Evolutionary conservation across 2,888 invertebrate genomes (phyloP), one percentile per base, ranked within the genome.

Genomic region (Mythimna lalbum): DNA sequence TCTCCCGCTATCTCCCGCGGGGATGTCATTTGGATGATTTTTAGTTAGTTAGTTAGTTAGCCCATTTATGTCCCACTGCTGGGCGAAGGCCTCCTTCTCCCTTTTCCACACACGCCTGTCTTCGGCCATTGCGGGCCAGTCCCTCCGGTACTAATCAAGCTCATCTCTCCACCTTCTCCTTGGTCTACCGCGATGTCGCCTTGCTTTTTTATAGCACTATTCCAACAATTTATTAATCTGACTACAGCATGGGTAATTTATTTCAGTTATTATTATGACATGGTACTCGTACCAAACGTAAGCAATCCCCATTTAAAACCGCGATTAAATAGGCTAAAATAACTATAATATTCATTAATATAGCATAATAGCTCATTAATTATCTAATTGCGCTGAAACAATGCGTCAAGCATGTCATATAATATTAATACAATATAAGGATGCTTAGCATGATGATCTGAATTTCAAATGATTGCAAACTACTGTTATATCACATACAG

Each of bases 341-440:
- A 47, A 49, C 14, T 33, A 59, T n/a, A 12, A 57, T 52, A 27
- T 10, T 33, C n/a, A 36, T 47, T 10, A 55, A 19, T n/a, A 1
- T 5, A 43, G 9, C 14, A 31, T 39, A 50, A 57, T 33, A 21
- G 17, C 12, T n/a, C 43, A 57, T 65, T 12, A 52, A 19, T 59
- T 67, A 31, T 7, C 14, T 14, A 39, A 77, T 49, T 60, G 31
- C n/a, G n/a, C 10, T 55, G 21, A 49, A 69, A 60, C 31, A 61
- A 50, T 50, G n/a, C 12, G 31, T 56, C 55, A 67, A 53, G 31
- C 39, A 49, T 27, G 49, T 50, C 7, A 27, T 27, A 27, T 59
- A 71, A 60, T 39, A 43, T 62, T 64, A 61, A 47, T 62, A 36
- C 39, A 64, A 17, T 33, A 21, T n/a, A 47, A 14, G 31, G 43